Conservation (phyloP, 2,113 vertebrate species). For the Harpagus bidentatus region DNA sequence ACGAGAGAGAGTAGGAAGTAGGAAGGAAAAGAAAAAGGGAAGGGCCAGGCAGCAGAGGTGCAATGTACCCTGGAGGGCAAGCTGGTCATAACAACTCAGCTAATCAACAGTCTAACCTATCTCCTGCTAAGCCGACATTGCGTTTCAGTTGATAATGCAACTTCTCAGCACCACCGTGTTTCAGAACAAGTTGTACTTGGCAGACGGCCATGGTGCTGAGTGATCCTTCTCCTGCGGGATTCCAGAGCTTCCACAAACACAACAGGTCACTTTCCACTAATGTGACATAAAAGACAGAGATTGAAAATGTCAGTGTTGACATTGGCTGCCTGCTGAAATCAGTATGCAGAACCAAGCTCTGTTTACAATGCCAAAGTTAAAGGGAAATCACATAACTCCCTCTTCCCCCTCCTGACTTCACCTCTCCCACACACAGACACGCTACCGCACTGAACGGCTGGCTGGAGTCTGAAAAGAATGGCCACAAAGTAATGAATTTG, state of each 20-base stretch:
- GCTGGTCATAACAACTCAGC: background rate
- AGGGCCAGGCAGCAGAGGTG: background rate
- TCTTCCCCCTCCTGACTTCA: background rate
- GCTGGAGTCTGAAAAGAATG: background rate
- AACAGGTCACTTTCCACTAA: conserved; percentile 59
- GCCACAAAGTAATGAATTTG: background rate
- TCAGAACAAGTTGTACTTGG: conserved; percentile 69
- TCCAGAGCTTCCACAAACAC: conserved; percentile 64
- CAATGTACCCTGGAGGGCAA: background rate
- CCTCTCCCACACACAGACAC: background rate
- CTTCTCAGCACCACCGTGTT: conserved; percentile 24
- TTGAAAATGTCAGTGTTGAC: conserved; percentile 54
- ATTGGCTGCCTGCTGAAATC: conserved; percentile 42
- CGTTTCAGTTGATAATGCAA: conserved; percentile 47
- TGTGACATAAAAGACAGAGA: conserved; percentile 56
- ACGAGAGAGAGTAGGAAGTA: fast-evolving
- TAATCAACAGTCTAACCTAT: conserved; percentile 44
- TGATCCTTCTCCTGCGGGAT: conserved; percentile 63
- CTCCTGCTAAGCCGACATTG: conserved; percentile 9
- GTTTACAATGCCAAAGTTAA: conserved; percentile 5
- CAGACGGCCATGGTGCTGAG: conserved; percentile 24
- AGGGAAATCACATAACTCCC: background rate
- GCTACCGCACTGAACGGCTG: background rate
- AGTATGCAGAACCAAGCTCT: conserved; percentile 5
- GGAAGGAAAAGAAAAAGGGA: background rate